Percentiles rank a stretch among this genome's conserved stretches.
phyloP scores from a whole-genome alignment of 2,113 vertebrate species.

The Salminus brasiliensis region DNA sequence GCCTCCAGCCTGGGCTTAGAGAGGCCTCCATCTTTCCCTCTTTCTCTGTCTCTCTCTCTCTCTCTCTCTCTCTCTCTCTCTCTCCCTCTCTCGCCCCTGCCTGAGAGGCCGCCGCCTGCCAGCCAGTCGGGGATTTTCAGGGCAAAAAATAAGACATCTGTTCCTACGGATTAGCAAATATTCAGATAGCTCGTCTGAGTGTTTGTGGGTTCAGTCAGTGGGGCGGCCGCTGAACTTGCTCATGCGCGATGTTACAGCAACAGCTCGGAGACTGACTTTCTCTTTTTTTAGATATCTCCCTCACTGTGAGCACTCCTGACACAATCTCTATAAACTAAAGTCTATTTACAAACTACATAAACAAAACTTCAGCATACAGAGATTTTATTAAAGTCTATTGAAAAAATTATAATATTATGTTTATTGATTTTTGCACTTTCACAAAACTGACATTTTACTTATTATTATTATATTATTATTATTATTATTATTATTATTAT shows the following conservation, averaged over 20 bases:
- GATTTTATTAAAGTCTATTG: too few relatives aligned
- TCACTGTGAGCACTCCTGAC: not conserved
- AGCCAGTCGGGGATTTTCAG: conserved; percentile 56
- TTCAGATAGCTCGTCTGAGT: conserved; percentile 40
- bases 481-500: too few relatives aligned
- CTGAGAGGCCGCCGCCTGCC: conserved; percentile 17
- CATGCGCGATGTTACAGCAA: conserved; percentile 23
- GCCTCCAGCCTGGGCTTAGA: conserved; percentile 50
- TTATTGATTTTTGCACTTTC: too few relatives aligned
- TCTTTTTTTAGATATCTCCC: not conserved
- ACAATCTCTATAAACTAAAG: too few relatives aligned
- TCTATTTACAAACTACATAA: too few relatives aligned
- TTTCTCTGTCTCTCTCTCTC: not conserved
- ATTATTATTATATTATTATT: too few relatives aligned
- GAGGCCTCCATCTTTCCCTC: conserved; percentile 15
- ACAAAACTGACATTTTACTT: too few relatives aligned
- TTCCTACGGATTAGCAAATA: conserved; percentile 62
- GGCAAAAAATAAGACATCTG: conserved; percentile 65
- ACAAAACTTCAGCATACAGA: too few relatives aligned
- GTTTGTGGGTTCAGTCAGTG: conserved; percentile 42
- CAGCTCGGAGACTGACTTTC: not conserved
- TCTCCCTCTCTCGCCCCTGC: not conserved
- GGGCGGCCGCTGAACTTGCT: conserved; percentile 39
- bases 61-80: too few relatives aligned
- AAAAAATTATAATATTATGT: too few relatives aligned